phyloP scores from a whole-genome alignment of 2,888 invertebrate genomes.

The Oxytorus armatus region DNA sequence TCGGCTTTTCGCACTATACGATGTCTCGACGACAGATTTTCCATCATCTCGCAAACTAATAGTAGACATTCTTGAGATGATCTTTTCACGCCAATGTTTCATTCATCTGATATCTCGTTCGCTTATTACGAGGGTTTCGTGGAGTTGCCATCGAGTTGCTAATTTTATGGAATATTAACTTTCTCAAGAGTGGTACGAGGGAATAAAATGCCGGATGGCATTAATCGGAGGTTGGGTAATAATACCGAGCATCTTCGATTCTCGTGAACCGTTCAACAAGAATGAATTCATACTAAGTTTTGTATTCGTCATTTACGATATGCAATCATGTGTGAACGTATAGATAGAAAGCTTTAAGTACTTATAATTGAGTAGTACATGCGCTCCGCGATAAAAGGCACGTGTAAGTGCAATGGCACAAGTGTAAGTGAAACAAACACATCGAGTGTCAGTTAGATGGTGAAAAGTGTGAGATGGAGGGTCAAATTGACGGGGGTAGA shows the following conservation, averaged over 20 bases:
- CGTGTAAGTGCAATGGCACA: background rate
- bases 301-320: no score
- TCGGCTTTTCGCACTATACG: slow-evolving; percentile 36
- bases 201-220: no score
- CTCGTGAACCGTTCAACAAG: no score
- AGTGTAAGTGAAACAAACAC: background rate
- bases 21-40: slow-evolving; percentile 13
- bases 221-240: no score
- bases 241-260: no score
- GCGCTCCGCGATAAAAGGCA: background rate
- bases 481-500: slow-evolving; percentile 19
- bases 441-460: background rate
- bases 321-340: background rate
- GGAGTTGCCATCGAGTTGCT: no score
- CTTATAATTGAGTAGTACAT: no score
- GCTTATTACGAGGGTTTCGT: no score
- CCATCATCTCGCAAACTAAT: background rate
- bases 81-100: slow-evolving; percentile 20
- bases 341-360: background rate
- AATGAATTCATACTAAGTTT: no score
- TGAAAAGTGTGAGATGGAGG: background rate
- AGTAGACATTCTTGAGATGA: background rate
- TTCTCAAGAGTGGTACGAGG: no score
- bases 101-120: background rate
- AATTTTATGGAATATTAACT: no score